Evolutionary conservation across 2,888 invertebrate genomes (phyloP).

Genomic region (Laothoe populi): DNA sequence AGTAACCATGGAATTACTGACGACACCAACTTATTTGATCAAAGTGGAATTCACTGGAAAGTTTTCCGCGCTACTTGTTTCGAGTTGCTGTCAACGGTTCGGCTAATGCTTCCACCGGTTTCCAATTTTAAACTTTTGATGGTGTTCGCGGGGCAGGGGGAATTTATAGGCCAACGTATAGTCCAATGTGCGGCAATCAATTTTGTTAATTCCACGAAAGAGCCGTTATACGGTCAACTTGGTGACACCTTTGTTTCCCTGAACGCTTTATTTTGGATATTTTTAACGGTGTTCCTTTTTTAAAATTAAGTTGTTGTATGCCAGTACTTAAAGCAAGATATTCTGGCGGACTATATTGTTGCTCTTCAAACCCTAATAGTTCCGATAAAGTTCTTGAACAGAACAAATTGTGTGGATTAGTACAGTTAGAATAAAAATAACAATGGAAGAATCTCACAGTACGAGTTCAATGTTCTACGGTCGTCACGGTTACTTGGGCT

Average conservation of each 20-base stretch:
- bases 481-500: constrained; percentile 65
- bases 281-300: constrained; percentile 23
- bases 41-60: constrained; percentile 72
- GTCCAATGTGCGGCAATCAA: constrained; percentile 26
- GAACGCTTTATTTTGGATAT: constrained; percentile 37
- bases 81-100: constrained; percentile 76
- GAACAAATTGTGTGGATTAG: constrained; percentile 61
- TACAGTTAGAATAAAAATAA: constrained; percentile 72
- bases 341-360: not conserved
- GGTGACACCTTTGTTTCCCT: not conserved
- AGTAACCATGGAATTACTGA: constrained; percentile 56
- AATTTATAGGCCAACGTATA: constrained; percentile 56
- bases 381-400: constrained; percentile 51
- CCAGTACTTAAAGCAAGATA: not conserved
- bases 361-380: not conserved
- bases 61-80: constrained; percentile 75
- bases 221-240: constrained; percentile 28
- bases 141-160: constrained; percentile 63
- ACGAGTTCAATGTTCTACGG: constrained; percentile 70
- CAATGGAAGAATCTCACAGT: constrained; percentile 75
- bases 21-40: constrained; percentile 78
- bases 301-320: not conserved
- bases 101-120: constrained; percentile 79
- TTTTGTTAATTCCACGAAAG: constrained; percentile 39
- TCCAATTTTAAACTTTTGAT: constrained; percentile 80